phyloP scores from a whole-genome alignment of 2,888 invertebrate species.

The Acanthococcus lagerstroemiae region DNA sequence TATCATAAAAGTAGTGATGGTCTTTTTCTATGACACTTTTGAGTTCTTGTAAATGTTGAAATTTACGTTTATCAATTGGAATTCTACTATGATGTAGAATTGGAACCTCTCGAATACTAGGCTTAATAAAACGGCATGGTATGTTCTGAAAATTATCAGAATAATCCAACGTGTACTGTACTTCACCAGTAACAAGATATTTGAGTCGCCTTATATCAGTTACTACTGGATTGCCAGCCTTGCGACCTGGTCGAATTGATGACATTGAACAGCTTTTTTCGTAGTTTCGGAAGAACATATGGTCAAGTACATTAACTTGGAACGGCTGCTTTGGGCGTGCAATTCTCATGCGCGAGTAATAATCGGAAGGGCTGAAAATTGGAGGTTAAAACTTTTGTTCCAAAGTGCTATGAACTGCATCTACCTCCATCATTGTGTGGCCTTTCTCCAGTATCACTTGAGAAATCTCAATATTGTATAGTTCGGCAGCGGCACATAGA shows the following conservation, averaged over 20 bases:
- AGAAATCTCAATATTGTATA: conserved; percentile 34
- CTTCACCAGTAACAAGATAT: neutral
- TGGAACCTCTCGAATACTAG: neutral
- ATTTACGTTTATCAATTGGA: neutral
- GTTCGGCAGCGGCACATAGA: conserved; percentile 35
- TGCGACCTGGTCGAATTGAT: neutral
- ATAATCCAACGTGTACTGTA: neutral
- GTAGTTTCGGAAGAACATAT: neutral
- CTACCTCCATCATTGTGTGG: conserved; percentile 39
- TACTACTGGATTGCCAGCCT: neutral
- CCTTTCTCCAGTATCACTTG: conserved; percentile 39
- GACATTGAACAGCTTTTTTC: neutral
- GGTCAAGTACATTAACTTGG: neutral
- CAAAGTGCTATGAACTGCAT: conserved; percentile 37
- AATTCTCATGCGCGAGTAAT: conserved; percentile 27
- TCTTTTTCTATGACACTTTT: neutral
- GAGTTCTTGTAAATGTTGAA: neutral
- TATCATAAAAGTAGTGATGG: neutral
- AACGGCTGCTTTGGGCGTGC: conserved; percentile 27
- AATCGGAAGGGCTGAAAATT: conserved; percentile 29
- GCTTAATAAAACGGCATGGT: neutral
- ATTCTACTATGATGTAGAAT: neutral
- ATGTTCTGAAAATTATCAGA: neutral
- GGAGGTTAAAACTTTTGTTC: conserved; percentile 32
- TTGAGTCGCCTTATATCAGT: neutral